Evolutionary conservation across 2,888 invertebrate species (phyloP).

Genomic region (Machimus atricapillus): DNA sequence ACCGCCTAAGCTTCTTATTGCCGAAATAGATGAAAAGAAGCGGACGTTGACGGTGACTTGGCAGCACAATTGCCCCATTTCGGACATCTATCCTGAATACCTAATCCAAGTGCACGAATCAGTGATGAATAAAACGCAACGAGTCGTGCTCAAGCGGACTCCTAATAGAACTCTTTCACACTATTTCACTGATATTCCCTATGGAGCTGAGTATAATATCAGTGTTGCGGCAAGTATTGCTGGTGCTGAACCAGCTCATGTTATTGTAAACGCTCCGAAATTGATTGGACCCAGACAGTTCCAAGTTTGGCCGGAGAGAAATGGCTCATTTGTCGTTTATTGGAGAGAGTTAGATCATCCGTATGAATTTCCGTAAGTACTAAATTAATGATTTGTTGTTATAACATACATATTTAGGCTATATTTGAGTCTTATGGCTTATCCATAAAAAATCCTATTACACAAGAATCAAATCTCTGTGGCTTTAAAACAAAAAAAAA

Average conservation of each 20-base stretch:
- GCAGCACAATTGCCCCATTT: constrained; percentile 73
- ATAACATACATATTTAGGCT: too few species aligned
- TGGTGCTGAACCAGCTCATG: constrained; percentile 60
- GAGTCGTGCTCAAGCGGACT: constrained; percentile 64
- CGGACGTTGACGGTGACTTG: constrained; percentile 70
- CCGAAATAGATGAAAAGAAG: constrained; percentile 58
- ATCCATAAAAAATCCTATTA: too few species aligned
- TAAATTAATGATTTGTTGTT: constrained; percentile 26
- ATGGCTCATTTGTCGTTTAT: constrained; percentile 70
- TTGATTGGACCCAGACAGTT: constrained; percentile 72
- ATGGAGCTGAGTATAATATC: constrained; percentile 66
- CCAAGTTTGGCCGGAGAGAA: constrained; percentile 66
- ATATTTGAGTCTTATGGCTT: too few species aligned
- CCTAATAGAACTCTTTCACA: constrained; percentile 64
- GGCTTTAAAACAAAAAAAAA: too few species aligned
- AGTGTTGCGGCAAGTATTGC: constrained; percentile 61
- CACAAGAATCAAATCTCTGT: too few species aligned
- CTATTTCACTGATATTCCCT: constrained; percentile 65
- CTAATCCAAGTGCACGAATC: constrained; percentile 66
- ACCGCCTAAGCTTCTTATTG: constrained; percentile 73
- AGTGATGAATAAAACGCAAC: constrained; percentile 60
- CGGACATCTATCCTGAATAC: constrained; percentile 51
- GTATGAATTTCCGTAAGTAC: constrained; percentile 50
- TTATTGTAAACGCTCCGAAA: constrained; percentile 65
- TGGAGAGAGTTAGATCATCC: constrained; percentile 67